Evolutionary conservation across 2,888 invertebrate species (phyloP), one percentile per base, ranked within the genome.

Genomic region (Cetonia aurata): DNA sequence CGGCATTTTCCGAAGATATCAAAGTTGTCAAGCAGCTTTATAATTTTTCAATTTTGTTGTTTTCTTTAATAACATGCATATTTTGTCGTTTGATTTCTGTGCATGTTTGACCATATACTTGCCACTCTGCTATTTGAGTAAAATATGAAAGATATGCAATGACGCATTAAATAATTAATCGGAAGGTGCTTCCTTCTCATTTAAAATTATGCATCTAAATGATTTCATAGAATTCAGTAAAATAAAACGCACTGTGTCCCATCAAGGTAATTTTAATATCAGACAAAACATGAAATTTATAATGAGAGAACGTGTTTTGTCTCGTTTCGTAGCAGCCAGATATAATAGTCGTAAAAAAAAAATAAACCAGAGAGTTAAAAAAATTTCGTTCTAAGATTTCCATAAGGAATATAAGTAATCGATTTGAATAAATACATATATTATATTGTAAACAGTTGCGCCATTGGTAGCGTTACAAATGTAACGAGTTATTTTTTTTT

Each of bases 341-440:
- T 9, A 60, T 46, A 60, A 48, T 31, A 6, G 17, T 33, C 13
- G 15, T 60, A 46, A 60, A 60, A 60, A 60, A 44, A 33, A 60
- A 60, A 41, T 44, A 31, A 8, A 60, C 48, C 31, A n/a, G 13
- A n/a, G 46, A 19, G 19, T 37, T 44, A 15, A 59, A 59, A 25
- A 59, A 59, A 4, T 42, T 42, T 31, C 60, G 17, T 60, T 60
- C 46, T 60, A 25, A 31, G 46, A 13, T 31, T 60, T 60, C 60
- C 46, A 31, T 12, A 60, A 60, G 42, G 57, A 15, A 42, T 42
- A 17, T 13, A 48, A 31, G 15, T 19, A 60, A 60, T 60, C 41
- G 46, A 60, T 48, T 60, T 48, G 42, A 48, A 48, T 60, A 60
- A 60, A 44, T 19, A 60, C 31, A 46, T 60, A 48, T 31, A 60